These are phyloP conservation scores for Salvelinus alpinus DNA, from an alignment of 2,113 vertebrate genomes.

Conservation along the genomic window DNA sequence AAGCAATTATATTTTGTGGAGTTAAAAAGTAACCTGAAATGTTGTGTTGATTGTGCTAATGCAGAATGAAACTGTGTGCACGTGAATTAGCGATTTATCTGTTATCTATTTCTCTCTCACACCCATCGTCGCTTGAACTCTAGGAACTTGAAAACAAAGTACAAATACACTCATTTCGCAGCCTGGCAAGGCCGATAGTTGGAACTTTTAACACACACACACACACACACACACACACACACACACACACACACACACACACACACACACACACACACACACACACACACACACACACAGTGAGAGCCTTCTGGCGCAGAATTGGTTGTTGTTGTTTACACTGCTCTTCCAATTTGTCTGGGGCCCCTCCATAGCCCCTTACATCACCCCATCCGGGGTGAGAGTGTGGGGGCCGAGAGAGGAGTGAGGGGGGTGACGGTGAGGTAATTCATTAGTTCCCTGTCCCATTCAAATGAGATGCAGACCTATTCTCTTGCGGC, in stretches of 20 bases:
- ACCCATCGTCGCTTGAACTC: no score
- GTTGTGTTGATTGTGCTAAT: no score
- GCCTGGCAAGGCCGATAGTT: no score
- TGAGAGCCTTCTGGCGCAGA: conserved; percentile 24
- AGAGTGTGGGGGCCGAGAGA: conserved; percentile 46
- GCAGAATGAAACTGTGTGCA: no score
- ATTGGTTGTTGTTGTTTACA: conserved; percentile 68
- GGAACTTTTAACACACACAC: conserved; percentile 14
- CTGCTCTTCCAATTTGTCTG: conserved; percentile 72
- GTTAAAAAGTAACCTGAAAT: no score
- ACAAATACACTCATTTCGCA: no score
- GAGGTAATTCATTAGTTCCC: conserved; percentile 71
- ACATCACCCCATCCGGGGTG: conserved; percentile 67
- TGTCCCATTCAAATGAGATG: conserved; percentile 65
- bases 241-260: conserved; percentile 21
- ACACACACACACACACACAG: conserved; percentile 19
- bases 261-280: conserved; percentile 19
- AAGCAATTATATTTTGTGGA: no score
- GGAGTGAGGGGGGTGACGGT: conserved; percentile 54
- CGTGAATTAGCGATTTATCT: no score
- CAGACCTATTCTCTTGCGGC: conserved; percentile 44
- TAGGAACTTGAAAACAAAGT: no score
- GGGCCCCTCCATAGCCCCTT: conserved; percentile 58
- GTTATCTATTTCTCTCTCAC: no score
- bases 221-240: conserved; percentile 21